Evolutionary conservation across 2,888 invertebrate genomes (phyloP), one percentile per base, ranked within the genome.

Genomic region (Lepidochitona cinerea): DNA sequence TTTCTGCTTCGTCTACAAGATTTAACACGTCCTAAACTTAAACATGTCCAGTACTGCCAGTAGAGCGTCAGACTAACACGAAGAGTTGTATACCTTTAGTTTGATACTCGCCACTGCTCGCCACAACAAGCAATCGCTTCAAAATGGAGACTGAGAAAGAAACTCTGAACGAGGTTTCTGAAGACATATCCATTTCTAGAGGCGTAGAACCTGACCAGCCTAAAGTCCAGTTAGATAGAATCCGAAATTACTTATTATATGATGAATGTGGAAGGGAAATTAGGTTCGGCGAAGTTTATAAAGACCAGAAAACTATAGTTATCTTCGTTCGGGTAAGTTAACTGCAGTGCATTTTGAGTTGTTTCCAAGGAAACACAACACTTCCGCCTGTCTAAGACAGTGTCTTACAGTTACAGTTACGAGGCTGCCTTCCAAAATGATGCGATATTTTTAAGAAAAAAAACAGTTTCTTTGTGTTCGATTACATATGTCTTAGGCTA

Each of bases 221-320:
- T 35, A 71, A 74, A n/a, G 69, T 88, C 4, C 78, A 86, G 67
- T 83, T 86, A 68, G 75, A 81, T 5, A 81, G 79, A 70, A 37
- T 85, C 1, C 72, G 79, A 64, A 78, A 85, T 68, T 71, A 79
- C 37, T 49, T 76, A 64, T 85, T 88, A 7, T 83, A 70, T 68
- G 87, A 88, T 75, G 85, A 85, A 69, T 74, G 76, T 68, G 88
- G 86, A 6, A 85, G 83, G 71, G 82, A 85, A 78, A 83, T 86
- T 12, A 75, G 79, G 36, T 86, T 88, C 75, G 83, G 84, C 7
- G 88, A 87, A 52, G 81, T 88, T 33, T 88, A 84, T 73, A 85
- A 83, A 74, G 76, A 82, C 37, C 84, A 88, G 75, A 88, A 88
- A 75, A 87, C 88, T 7, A 84, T 88, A 33, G 77, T 87, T 52